Evolutionary conservation across 1,140 invertebrate genomes (phyloP).

Genomic region (Hyphantria cunea): DNA sequence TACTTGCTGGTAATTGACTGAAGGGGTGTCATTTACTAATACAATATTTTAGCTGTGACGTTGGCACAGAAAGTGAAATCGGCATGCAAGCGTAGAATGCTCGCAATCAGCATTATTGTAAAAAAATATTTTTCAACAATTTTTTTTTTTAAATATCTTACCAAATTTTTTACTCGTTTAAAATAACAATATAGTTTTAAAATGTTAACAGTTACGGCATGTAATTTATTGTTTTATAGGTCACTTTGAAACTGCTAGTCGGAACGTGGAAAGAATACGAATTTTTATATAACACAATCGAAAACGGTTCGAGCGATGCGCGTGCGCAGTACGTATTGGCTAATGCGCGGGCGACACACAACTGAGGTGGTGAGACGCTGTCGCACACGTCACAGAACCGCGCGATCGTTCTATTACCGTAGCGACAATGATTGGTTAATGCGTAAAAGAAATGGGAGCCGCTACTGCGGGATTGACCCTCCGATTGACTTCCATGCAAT

Average conservation of each 20-base stretch:
- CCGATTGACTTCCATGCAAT: neutral
- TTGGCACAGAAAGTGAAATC: constrained; percentile 42
- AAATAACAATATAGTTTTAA: constrained; percentile 5
- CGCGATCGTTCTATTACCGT: constrained; percentile 27
- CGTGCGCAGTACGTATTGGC: constrained; percentile 32
- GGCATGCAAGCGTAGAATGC: constrained; percentile 28
- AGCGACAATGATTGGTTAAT: constrained; percentile 22
- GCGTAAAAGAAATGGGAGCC: constrained; percentile 25
- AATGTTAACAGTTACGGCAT: too few species aligned
- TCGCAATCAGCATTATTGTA: constrained; percentile 5
- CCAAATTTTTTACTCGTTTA: constrained; percentile 21
- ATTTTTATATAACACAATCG: constrained; percentile 45
- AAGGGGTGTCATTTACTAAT: constrained; percentile 30
- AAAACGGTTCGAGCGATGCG: constrained; percentile 8
- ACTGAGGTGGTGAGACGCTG: constrained; percentile 41
- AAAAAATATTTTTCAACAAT: constrained; percentile 26
- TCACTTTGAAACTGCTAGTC: constrained; percentile 5
- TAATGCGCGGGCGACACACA: constrained; percentile 43
- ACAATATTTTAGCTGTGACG: constrained; percentile 29
- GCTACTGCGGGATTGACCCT: constrained; percentile 8
- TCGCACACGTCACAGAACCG: constrained; percentile 12
- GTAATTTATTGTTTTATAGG: constrained; percentile 4
- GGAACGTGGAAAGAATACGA: constrained; percentile 36
- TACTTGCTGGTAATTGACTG: too few species aligned
- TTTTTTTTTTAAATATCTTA: constrained; percentile 29